A percentile compares a stretch with the other conserved stretches of the same genome.
phyloP scores from a whole-genome alignment of 2,888 invertebrate genomes.

The Harpagoxenus sublaevis region DNA sequence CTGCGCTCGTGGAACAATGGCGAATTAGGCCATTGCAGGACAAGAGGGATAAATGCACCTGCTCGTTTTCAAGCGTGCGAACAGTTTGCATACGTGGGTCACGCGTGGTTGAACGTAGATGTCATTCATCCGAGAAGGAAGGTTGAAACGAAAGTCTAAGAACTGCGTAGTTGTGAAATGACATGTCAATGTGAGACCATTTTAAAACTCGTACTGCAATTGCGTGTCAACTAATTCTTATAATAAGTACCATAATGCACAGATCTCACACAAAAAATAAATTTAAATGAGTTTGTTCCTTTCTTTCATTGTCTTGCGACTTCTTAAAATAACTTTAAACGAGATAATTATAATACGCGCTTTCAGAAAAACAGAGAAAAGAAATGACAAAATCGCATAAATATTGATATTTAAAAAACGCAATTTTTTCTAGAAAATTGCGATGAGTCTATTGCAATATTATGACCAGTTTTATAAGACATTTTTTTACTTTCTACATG shows the following conservation, averaged over 20 bases:
- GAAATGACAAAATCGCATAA: background rate
- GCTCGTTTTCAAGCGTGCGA: conserved; percentile 30
- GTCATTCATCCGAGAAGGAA: conserved; percentile 15
- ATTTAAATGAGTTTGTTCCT: background rate
- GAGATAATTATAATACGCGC: background rate
- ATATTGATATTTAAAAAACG: background rate
- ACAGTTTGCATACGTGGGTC: background rate
- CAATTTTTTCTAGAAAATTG: background rate
- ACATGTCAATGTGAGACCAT: background rate
- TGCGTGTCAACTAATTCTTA: background rate
- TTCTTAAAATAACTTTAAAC: background rate
- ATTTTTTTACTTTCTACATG: background rate
- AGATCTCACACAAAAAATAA: background rate
- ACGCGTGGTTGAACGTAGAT: conserved; percentile 15
- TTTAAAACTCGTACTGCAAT: background rate
- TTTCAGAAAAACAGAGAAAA: background rate
- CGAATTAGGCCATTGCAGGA: conserved; percentile 17
- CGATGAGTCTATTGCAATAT: background rate
- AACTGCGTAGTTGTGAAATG: background rate
- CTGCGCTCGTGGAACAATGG: conserved; percentile 59
- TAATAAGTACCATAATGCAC: background rate
- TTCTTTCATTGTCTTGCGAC: too few relatives aligned
- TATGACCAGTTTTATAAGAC: background rate
- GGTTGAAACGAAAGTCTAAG: conserved; percentile 17
- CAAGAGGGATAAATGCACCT: background rate